Percentiles rank a stretch among this genome's conserved stretches.
Evolutionary conservation across 2,113 vertebrate species (phyloP).

Genomic region (Turdus rufiventris): DNA sequence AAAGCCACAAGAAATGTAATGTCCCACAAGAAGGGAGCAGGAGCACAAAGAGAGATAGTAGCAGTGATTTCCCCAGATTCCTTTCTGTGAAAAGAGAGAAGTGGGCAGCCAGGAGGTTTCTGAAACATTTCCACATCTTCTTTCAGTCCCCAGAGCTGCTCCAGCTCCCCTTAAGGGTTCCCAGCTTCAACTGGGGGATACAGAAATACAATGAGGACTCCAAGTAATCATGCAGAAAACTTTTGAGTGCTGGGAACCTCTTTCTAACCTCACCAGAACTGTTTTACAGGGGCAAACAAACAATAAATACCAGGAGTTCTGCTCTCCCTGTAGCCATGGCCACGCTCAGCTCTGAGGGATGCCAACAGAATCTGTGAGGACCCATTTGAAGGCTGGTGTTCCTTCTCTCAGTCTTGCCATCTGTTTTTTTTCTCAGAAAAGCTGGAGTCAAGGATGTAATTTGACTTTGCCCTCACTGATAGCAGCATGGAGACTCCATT

Average conservation of each 20-base stretch:
- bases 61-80: background rate
- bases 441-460: background rate
- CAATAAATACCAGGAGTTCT: background rate
- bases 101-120: background rate
- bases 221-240: background rate
- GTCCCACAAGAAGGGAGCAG: slow-evolving; percentile 41
- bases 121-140: background rate
- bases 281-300: background rate
- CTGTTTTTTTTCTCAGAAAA: background rate
- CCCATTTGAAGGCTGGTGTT: background rate
- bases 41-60: background rate
- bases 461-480: background rate
- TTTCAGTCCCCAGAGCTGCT: background rate
- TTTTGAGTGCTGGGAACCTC: background rate
- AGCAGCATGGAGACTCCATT: background rate
- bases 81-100: background rate
- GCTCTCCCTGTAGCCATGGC: rapidly evolving
- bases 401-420: background rate
- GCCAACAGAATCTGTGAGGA: background rate
- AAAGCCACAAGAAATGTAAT: slow-evolving; percentile 39
- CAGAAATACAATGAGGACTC: background rate
- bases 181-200: background rate
- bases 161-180: background rate
- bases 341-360: background rate
- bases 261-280: background rate